Evolutionary conservation across 2,888 invertebrate species (phyloP).

Genomic region (Trachelus tabidus): DNA sequence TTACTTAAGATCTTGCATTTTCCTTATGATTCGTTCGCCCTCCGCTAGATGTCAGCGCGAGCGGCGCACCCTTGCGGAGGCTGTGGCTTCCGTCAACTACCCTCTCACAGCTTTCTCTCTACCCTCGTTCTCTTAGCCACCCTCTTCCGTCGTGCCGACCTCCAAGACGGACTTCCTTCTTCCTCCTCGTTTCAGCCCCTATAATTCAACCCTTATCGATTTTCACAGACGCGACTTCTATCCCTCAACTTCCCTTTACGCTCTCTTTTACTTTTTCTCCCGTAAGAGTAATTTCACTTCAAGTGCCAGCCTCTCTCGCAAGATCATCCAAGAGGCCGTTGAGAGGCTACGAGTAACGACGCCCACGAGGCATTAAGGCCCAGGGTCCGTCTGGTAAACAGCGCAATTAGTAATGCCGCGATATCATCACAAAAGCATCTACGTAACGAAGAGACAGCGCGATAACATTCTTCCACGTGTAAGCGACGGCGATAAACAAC

Average conservation of each 20-base stretch:
- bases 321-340: background rate
- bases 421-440: slow-evolving; percentile 21
- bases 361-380: background rate
- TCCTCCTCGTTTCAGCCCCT: background rate
- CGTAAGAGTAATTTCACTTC: background rate
- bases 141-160: background rate
- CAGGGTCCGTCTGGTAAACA: slow-evolving; percentile 23
- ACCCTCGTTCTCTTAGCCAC: background rate
- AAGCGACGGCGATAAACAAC: slow-evolving; percentile 24
- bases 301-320: no score
- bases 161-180: slow-evolving; percentile 6
- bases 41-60: slow-evolving; percentile 42
- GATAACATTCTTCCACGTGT: slow-evolving; percentile 30
- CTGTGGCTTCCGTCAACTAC: background rate
- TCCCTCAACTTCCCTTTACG: background rate
- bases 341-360: background rate
- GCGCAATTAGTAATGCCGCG: slow-evolving; percentile 29
- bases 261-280: background rate
- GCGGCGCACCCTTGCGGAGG: slow-evolving; percentile 6
- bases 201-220: slow-evolving; percentile 8
- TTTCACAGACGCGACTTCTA: slow-evolving; percentile 1
- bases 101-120: background rate
- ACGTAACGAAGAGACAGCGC: slow-evolving; percentile 20
- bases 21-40: slow-evolving; percentile 29
- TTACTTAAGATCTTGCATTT: background rate